Conservation (phyloP, 1,140 invertebrate species). For the Ceratitis capitata region DNA sequence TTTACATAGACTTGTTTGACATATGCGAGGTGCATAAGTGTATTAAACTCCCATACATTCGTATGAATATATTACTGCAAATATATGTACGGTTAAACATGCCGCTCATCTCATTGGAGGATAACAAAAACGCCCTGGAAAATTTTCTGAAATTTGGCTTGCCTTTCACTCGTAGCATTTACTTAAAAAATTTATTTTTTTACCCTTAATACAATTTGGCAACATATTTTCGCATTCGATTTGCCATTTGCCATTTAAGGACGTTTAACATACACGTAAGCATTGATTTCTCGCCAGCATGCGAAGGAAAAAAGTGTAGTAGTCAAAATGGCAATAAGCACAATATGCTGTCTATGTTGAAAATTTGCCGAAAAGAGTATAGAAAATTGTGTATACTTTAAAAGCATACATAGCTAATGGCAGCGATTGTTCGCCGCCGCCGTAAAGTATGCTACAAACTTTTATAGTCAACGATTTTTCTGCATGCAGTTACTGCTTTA, state of each 20-base stretch:
- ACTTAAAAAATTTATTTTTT: neutral
- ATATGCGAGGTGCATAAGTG: too few species aligned
- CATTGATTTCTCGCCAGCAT: neutral
- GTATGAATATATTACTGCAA: neutral
- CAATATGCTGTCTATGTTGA: neutral
- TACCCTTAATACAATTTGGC: neutral
- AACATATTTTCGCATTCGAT: neutral
- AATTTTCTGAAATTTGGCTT: too few species aligned
- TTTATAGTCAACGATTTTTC: neutral
- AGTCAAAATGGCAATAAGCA: neutral
- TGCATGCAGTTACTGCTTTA: neutral
- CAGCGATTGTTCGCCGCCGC: neutral
- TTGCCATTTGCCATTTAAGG: neutral
- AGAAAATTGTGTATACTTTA: neutral
- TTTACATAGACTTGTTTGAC: too few species aligned
- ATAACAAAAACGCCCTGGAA: neutral
- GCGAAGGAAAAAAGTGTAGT: neutral
- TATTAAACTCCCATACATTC: neutral
- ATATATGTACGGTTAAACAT: too few species aligned
- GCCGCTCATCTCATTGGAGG: neutral
- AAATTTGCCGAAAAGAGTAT: neutral
- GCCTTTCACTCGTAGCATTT: neutral
- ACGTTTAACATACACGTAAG: neutral
- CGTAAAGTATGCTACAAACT: neutral
- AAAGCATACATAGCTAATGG: neutral